Evolutionary conservation across 2,113 vertebrate species (phyloP), one percentile per base, ranked within the genome.

Genomic region (Podarcis muralis): DNA sequence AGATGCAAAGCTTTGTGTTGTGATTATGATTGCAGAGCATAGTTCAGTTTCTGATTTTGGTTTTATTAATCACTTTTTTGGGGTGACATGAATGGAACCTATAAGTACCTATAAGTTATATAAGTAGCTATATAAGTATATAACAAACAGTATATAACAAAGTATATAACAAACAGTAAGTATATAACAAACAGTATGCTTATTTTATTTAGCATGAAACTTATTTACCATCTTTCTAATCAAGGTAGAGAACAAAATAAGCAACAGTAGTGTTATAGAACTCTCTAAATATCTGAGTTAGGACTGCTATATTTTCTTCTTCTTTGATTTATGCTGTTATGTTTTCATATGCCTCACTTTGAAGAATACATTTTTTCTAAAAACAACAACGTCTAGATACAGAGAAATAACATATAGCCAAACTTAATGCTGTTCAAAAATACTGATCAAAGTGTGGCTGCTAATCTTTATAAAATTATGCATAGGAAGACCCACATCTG

Each of bases 401-500:
- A 3, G 23, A 3, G 75, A 40, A 85, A 71, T 35, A 62, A 2
- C 75, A 93, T 90, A n/a, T 59, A 40, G 40, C 18, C 83, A 90
- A 85, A 6, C 76, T 32, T 84, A 23, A 32, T 35, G 0, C 1
- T 9, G 1, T 87, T 88, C 85, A 65, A 32, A 35, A 76, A 59
- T 32, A 16, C 59, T 88, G 69, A 87, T 87, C 90, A 77, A 22
- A 91, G 87, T 83, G 86, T 2, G 84, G 5, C 1, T 80, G 77
- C 88, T 87, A 48, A 74, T 89, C 68, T 86, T 81, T 77, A 84
- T 86, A 87, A 94, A 95, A 96, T 94, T 84, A 81, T 40, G 69
- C 81, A 82, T 88, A 89, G 91, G 81, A 89, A 88, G 95, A 93
- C 77, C 72, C 90, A 87, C 27, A 84, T 94, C 89, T 95, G 89